phyloP scores from a whole-genome alignment of 2,888 invertebrate species.

The Lithophane ornitopus region DNA sequence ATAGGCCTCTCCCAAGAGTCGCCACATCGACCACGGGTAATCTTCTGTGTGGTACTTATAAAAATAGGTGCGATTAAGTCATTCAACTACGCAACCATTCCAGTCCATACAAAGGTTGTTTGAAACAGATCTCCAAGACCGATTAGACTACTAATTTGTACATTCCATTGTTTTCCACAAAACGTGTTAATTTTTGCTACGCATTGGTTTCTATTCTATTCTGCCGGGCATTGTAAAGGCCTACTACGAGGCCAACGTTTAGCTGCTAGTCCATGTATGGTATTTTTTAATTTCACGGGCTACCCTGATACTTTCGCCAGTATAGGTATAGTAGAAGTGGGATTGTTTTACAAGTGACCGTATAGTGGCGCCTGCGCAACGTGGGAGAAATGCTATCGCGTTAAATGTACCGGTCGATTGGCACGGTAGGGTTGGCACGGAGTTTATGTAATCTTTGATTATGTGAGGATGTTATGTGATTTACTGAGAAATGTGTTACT shows the following conservation, averaged over 20 bases:
- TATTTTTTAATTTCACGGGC: background rate
- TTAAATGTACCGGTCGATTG: constrained; percentile 63
- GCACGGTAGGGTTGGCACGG: constrained; percentile 53
- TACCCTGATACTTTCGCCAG: background rate
- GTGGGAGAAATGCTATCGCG: constrained; percentile 64
- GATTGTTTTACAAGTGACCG: constrained; percentile 58
- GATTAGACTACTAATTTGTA: constrained; percentile 28
- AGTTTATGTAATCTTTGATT: constrained; percentile 17
- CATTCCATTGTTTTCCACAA: constrained; percentile 31
- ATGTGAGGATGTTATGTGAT: constrained; percentile 12
- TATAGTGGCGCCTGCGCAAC: constrained; percentile 59
- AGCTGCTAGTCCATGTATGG: background rate
- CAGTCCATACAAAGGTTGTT: background rate
- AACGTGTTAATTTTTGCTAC: constrained; percentile 33
- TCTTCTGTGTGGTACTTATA: background rate
- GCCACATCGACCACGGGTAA: too few relatives aligned
- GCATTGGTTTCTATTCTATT: constrained; percentile 26
- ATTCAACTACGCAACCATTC: background rate
- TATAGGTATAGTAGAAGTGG: constrained; percentile 25
- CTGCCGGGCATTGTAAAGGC: background rate
- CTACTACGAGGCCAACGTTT: background rate
- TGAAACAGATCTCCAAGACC: constrained; percentile 9
- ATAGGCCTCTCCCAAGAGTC: too few relatives aligned
- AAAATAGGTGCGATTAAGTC: background rate
- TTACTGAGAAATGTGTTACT: constrained; percentile 13